Conservation (phyloP, 2,797 vertebrate species). For the Scolopax bukidnonensis region DNA sequence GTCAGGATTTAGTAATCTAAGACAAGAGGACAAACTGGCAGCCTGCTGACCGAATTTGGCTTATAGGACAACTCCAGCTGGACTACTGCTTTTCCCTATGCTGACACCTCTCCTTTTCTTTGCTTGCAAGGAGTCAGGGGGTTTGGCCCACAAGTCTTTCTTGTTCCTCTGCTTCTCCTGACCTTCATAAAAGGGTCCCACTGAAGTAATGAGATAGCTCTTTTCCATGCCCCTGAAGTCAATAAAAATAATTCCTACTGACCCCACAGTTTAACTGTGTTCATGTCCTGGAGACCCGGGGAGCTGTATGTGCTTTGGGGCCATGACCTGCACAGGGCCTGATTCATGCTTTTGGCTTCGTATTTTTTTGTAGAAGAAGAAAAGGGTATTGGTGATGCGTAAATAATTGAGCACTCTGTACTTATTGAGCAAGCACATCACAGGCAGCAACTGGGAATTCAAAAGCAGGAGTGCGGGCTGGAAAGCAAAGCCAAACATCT, state of each 20-base stretch:
- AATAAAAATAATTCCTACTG: not conserved
- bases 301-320: not conserved
- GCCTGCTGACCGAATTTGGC: not conserved
- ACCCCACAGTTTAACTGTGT: not conserved
- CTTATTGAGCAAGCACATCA: not conserved
- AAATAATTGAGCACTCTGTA: not conserved
- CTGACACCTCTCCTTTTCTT: not conserved
- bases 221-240: not conserved
- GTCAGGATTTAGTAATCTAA: not conserved
- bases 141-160: not conserved
- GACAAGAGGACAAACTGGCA: not conserved
- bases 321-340: too few species aligned
- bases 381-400: not conserved
- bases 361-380: not conserved
- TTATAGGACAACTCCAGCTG: not conserved
- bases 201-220: not conserved
- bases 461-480: not conserved
- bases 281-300: fast-evolving
- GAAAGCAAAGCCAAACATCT: not conserved
- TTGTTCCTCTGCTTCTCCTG: not conserved
- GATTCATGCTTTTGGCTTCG: not conserved
- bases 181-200: not conserved
- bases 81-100: not conserved
- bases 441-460: not conserved
- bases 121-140: not conserved